Percentiles rank a stretch among this genome's conserved stretches.
phyloP scores from a whole-genome alignment of 2,888 invertebrate species.

The Anodontia alba region DNA sequence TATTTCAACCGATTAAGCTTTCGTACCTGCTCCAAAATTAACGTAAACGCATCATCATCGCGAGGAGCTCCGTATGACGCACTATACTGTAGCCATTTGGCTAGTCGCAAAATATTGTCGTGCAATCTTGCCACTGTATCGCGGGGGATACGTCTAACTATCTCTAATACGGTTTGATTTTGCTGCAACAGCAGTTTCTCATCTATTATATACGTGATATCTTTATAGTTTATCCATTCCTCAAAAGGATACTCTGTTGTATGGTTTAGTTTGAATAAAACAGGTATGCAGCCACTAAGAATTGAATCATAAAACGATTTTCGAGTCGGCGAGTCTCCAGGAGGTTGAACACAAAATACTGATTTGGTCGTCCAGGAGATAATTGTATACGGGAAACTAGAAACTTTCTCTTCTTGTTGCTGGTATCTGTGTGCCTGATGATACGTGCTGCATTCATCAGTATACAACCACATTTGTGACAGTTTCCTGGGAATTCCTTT shows the following conservation, averaged over 20 bases:
- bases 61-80: conserved; percentile 45
- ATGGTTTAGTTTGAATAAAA: conserved; percentile 58
- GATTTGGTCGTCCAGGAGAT: conserved; percentile 75
- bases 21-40: conserved; percentile 59
- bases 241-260: conserved; percentile 68
- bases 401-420: too few species aligned
- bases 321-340: conserved; percentile 79
- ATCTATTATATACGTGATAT: conserved; percentile 61
- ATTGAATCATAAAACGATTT: conserved; percentile 79
- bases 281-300: conserved; percentile 78
- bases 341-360: conserved; percentile 77
- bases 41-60: conserved; percentile 66
- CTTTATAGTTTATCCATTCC: conserved; percentile 43
- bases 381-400: conserved; percentile 44
- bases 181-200: conserved; percentile 39
- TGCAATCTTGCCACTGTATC: conserved; percentile 46
- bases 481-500: neutral
- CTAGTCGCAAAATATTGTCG: conserved; percentile 53
- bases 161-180: conserved; percentile 45
- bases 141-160: conserved; percentile 53
- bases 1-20: too few species aligned
- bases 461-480: conserved; percentile 54
- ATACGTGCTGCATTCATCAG: conserved; percentile 57
- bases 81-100: conserved; percentile 71
- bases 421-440: too few species aligned